These are phyloP conservation scores for Galemys pyrenaicus DNA, from an alignment of 2,113 vertebrate species.

Conservation along the genomic window DNA sequence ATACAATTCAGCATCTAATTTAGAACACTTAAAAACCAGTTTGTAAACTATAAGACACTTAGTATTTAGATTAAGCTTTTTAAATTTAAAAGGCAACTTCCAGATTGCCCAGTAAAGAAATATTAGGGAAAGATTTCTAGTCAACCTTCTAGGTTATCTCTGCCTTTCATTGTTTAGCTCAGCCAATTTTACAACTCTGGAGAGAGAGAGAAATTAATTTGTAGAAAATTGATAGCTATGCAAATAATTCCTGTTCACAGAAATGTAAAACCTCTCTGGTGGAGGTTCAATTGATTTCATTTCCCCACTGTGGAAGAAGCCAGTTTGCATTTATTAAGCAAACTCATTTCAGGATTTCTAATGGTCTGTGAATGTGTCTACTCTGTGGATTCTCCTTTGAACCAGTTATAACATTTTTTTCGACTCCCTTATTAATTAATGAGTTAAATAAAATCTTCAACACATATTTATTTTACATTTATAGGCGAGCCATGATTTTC, in stretches of 20 bases:
- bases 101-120: not conserved
- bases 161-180: not conserved
- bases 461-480: not conserved
- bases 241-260: not conserved
- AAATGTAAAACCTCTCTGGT: not conserved
- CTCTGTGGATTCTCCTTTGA: not conserved
- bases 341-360: conserved; percentile 37
- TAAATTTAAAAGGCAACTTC: not conserved
- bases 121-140: not conserved
- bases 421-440: not conserved
- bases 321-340: not conserved
- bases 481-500: not conserved
- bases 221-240: not conserved
- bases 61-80: not conserved
- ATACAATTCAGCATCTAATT: not conserved
- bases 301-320: not conserved
- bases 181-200: not conserved
- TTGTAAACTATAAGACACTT: not conserved
- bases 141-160: not conserved
- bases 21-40: not conserved
- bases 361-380: not conserved
- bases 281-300: not conserved
- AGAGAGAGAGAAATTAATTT: not conserved
- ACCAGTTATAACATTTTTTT: not conserved
- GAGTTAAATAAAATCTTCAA: not conserved